A percentile compares a stretch with the other conserved stretches of the same genome.
Evolutionary conservation across 2,113 vertebrate genomes (phyloP).

Genomic region (Pao palembangensis): DNA sequence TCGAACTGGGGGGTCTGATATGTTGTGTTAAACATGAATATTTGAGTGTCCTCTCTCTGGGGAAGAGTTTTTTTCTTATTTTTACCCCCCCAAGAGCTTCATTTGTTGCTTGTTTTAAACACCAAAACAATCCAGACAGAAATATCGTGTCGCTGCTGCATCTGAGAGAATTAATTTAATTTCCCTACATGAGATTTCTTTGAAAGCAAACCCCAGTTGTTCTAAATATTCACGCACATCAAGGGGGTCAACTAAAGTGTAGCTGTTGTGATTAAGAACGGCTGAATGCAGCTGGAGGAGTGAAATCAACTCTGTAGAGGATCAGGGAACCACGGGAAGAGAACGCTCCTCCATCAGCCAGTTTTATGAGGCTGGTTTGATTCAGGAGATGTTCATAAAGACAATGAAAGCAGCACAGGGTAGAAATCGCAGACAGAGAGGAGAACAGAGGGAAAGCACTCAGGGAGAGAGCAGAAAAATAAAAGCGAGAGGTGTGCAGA

Average conservation of each 20-base stretch:
- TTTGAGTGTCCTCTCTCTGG: background rate
- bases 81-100: background rate
- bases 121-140: conserved; percentile 3
- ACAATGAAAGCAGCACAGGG: conserved; percentile 15
- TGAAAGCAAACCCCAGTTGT: conserved; percentile 22
- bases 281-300: conserved; percentile 2
- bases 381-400: conserved; percentile 31
- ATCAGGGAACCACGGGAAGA: conserved; percentile 33
- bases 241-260: conserved; percentile 37
- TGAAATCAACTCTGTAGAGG: conserved; percentile 24
- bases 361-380: conserved; percentile 40
- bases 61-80: background rate
- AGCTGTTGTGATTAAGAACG: conserved; percentile 29
- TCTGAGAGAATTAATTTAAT: background rate
- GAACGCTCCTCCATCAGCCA: conserved; percentile 33
- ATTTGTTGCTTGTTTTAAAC: conserved; percentile 10
- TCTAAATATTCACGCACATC: conserved; percentile 17
- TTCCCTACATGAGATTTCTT: conserved; percentile 19
- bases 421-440: conserved; percentile 17
- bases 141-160: conserved; percentile 16
- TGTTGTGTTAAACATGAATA: background rate
- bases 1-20: background rate
- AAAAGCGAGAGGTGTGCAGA: conserved; percentile 28
- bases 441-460: conserved; percentile 23
- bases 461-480: conserved; percentile 32